Base-by-base conservation (phyloP, 2,113 vertebrate species). In the Eptesicus fuscus region DNA sequence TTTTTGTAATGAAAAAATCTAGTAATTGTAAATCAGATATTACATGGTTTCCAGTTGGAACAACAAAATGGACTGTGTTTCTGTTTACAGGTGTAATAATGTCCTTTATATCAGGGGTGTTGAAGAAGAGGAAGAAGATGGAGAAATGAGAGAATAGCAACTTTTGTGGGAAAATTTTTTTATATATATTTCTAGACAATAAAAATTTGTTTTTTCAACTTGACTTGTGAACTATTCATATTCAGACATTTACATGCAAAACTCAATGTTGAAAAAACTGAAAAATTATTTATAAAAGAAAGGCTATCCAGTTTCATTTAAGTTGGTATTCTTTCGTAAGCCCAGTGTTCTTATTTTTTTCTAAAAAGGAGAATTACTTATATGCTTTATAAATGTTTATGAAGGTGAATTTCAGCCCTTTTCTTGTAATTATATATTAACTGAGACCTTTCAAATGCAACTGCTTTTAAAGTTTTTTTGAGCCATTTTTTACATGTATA, bases 121-220 rank as follows among this genome's bases (percentile, higher is more conserved):
- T 83, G 99, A 99, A 98, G 99, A 99, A 95, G 99, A 99, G 84
- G 99, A 99, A 96, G 99, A 99, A 98, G 99, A 99, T 82, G 99
- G 99, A 96, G 99, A 99, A 97, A 99, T 99, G 99, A 99, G 99
- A 98, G 99, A 99, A 98, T 99, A 99, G 98, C 59, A 63, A 94
- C 85, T 96, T 96, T 82, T 25, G 47, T 47, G 56, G 83, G 76
- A 11, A 3, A 1, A 2, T 67, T 65, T 95, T 90, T 93, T 95
- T 98, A 97, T 98, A 97, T 98, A 97, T 98, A 98, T 98, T 97
- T 98, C 96, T 97, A 96, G 85, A 96, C 93, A 98, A 98, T 98
- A 98, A 98, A 98, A 53, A 80, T 97, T 83, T 95, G n/a, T 96
- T 98, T 98, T 96, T 95, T 90, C 97, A 98, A 2, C 67, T 95